phyloP scores from a whole-genome alignment of 1,140 invertebrate genomes.

The Anagrus nilaparvatae region DNA sequence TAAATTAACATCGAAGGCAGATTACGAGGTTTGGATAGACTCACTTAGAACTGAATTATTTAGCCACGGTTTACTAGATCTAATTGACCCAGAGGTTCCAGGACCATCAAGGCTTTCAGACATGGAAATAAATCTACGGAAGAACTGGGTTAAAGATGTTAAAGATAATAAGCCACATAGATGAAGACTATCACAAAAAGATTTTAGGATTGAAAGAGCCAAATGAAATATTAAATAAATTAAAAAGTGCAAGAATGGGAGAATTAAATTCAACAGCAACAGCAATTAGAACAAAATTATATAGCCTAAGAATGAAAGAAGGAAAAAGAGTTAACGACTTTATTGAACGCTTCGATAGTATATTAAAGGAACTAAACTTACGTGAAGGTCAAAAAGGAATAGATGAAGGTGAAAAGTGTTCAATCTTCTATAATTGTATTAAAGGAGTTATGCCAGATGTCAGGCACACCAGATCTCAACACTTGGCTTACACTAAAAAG shows the following conservation, averaged over 20 bases:
- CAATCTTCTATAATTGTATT: conserved; percentile 10
- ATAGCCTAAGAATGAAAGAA: conserved; percentile 17
- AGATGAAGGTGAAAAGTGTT: too few species aligned
- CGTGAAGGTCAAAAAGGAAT: conserved; percentile 9
- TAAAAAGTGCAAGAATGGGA: conserved; percentile 15
- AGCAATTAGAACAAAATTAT: conserved; percentile 16
- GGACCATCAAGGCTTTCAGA: background rate
- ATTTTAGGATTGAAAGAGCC: conserved; percentile 19
- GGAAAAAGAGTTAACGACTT: conserved; percentile 19
- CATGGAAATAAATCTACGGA: background rate
- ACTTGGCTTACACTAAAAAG: too few species aligned
- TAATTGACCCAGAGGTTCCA: background rate
- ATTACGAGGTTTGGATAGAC: conserved; percentile 1
- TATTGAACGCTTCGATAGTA: conserved; percentile 17
- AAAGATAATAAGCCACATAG: conserved; percentile 20
- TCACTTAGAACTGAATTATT: conserved; percentile 2
- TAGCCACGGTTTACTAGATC: background rate
- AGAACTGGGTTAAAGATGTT: conserved; percentile 3
- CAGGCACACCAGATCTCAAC: too few species aligned
- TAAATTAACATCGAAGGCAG: background rate
- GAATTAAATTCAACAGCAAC: conserved; percentile 17
- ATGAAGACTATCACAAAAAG: conserved; percentile 21
- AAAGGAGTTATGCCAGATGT: conserved; percentile 10
- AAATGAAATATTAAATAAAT: conserved; percentile 15
- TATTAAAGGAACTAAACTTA: conserved; percentile 18